Evolutionary conservation across 2,888 invertebrate genomes (phyloP).

Genomic region (Lasioglossum pauxillum): DNA sequence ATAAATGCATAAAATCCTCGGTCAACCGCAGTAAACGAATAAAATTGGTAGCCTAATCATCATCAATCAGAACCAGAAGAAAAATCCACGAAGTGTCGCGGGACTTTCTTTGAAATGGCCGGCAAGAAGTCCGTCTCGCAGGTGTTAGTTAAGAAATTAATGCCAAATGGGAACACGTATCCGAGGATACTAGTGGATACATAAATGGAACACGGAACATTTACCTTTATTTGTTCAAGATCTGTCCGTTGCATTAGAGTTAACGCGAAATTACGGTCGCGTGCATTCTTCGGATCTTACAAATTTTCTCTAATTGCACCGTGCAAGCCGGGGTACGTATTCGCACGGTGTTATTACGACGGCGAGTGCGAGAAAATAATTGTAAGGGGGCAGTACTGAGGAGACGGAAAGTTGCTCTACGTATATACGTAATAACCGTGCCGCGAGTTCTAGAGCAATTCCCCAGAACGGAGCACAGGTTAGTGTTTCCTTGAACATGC

Average conservation of each 20-base stretch:
- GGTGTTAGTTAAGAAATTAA: not conserved
- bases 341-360: conserved; percentile 23
- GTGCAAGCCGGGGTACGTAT: not conserved
- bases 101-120: not conserved
- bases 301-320: conserved; percentile 21
- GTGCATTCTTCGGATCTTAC: conserved; percentile 11
- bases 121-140: not conserved
- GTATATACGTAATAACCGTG: conserved; percentile 44
- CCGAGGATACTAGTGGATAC: not conserved
- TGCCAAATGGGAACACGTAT: not conserved
- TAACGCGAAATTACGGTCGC: conserved; percentile 7
- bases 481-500: conserved; percentile 40
- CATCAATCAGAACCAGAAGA: not conserved
- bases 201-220: not conserved
- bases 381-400: not conserved
- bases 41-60: not conserved
- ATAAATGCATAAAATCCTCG: not conserved
- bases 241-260: conserved; percentile 15
- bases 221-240: conserved; percentile 18
- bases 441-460: conserved; percentile 28
- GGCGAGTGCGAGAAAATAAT: conserved; percentile 15
- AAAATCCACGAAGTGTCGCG: not conserved
- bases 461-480: conserved; percentile 19
- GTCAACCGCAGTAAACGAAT: not conserved
- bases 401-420: conserved; percentile 6